phyloP scores from a whole-genome alignment of 2,888 invertebrate genomes.

The Caenorhabditis auriculariae region DNA sequence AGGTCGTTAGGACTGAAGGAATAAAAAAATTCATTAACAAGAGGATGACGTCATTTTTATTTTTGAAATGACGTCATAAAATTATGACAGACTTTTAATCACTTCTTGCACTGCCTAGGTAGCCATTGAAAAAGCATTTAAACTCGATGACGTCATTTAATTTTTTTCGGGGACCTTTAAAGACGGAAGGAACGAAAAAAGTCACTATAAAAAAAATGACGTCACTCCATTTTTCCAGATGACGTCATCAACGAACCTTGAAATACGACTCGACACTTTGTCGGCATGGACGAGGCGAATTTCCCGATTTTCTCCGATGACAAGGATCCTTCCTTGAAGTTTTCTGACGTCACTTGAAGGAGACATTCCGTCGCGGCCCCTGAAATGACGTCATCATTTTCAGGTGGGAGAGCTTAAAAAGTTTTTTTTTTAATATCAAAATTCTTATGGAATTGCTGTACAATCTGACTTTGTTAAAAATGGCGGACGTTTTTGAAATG shows the following conservation, averaged over 20 bases:
- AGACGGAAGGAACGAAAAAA: no score
- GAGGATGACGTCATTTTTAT: no score
- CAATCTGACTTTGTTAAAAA: not conserved
- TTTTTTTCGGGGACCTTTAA: no score
- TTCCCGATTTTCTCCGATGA: slow-evolving; percentile 28
- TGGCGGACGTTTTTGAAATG: not conserved
- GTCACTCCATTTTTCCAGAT: no score
- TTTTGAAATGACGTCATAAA: no score
- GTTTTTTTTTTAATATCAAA: not conserved
- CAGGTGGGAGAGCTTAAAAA: not conserved
- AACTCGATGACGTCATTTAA: no score
- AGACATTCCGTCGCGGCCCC: slow-evolving; percentile 27
- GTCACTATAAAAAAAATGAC: no score
- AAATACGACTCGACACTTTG: slow-evolving; percentile 35
- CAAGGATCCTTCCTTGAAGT: slow-evolving; percentile 26
- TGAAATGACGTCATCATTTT: slow-evolving; percentile 1
- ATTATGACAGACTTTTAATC: no score
- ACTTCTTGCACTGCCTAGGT: no score
- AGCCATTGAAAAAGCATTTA: no score
- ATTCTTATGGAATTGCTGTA: not conserved
- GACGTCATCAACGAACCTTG: slow-evolving; percentile 20
- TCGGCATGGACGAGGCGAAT: slow-evolving; percentile 20
- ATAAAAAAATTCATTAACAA: no score
- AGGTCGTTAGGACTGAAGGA: no score
- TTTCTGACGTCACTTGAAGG: slow-evolving; percentile 29